Conservation (phyloP, 2,113 vertebrate genomes). For the Epinephelus moara region DNA sequence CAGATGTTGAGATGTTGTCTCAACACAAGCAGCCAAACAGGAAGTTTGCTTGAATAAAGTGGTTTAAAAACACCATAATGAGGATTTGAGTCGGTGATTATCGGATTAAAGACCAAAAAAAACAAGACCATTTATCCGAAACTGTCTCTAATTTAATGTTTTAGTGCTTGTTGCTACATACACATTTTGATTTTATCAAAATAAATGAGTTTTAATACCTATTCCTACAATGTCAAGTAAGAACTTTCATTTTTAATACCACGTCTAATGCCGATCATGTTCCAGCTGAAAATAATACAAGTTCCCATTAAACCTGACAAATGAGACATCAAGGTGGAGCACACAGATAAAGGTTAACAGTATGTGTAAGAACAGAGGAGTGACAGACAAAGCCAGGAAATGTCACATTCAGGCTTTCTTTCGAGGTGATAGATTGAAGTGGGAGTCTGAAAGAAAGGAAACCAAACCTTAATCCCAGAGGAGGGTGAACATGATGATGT, state of each 20-base stretch:
- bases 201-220: background rate
- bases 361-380: background rate
- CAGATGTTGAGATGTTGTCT: background rate
- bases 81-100: background rate
- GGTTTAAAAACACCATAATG: background rate
- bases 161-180: background rate
- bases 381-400: background rate
- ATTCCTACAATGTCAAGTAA: background rate
- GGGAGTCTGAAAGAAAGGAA: background rate
- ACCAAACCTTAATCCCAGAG: background rate
- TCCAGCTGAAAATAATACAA: background rate
- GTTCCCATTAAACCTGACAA: background rate
- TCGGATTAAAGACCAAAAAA: background rate
- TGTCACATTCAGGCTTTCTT: background rate
- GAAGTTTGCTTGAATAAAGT: background rate
- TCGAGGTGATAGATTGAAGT: background rate
- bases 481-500: background rate
- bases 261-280: background rate
- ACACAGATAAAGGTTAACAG: background rate
- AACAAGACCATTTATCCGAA: background rate
- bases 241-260: background rate
- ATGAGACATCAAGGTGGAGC: background rate
- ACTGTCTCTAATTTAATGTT: background rate
- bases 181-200: background rate
- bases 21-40: background rate